phyloP scores from a whole-genome alignment of 92 coral and sea anemone genomes.

The Desmophyllum pertusum region DNA sequence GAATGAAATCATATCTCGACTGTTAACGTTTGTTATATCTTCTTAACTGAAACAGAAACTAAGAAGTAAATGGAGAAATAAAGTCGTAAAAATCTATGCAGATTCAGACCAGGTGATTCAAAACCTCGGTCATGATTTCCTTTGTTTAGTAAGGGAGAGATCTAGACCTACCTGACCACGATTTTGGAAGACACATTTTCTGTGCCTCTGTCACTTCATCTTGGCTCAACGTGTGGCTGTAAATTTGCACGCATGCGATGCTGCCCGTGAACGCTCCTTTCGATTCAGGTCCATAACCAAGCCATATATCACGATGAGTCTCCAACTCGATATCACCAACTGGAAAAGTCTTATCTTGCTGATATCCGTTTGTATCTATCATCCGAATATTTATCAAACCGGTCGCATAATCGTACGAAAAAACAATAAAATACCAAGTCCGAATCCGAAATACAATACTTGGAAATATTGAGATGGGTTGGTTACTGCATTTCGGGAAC shows the following conservation, averaged over 20 bases:
- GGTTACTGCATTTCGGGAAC: not conserved
- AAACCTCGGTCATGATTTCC: too few species aligned
- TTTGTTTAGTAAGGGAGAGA: too few species aligned
- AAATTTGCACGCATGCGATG: conserved; percentile 19
- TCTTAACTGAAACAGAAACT: too few species aligned
- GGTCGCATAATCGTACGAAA: not conserved
- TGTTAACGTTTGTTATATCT: too few species aligned
- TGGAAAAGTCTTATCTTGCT: not conserved
- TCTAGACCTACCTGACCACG: conserved; percentile 22
- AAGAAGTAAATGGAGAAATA: too few species aligned
- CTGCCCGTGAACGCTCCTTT: not conserved
- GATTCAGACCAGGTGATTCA: too few species aligned
- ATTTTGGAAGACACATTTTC: not conserved
- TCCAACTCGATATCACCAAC: not conserved
- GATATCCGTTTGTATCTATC: not conserved
- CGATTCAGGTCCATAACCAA: not conserved
- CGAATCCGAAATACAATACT: not conserved
- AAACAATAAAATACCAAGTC: conserved; percentile 10
- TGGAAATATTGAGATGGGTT: not conserved
- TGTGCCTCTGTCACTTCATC: not conserved
- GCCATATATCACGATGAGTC: conserved; percentile 22
- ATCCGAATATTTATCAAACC: not conserved
- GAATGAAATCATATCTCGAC: too few species aligned
- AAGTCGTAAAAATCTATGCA: too few species aligned
- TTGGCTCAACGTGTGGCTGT: not conserved